These are phyloP conservation scores for Isurus oxyrinchus DNA, from an alignment of 2,113 vertebrate genomes.

Conservation along the genomic window DNA sequence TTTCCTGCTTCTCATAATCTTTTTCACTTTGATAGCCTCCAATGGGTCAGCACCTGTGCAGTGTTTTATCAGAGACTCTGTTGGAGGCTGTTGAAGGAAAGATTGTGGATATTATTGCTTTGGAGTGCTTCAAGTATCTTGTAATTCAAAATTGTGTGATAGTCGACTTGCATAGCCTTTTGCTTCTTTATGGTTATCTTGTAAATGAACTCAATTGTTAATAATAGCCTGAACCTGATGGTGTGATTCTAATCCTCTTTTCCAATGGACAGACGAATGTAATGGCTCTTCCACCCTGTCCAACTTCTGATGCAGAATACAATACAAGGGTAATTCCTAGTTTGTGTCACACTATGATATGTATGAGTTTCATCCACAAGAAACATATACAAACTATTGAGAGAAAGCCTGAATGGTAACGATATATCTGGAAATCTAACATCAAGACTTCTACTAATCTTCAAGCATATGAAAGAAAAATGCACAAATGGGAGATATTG, in stretches of 20 bases:
- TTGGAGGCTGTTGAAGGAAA: neutral
- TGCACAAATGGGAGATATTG: neutral
- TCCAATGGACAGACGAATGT: neutral
- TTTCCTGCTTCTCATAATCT: neutral
- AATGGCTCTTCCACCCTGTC: neutral
- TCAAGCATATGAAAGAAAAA: neutral
- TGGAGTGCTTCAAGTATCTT: neutral
- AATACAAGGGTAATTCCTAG: neutral
- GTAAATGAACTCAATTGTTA: neutral
- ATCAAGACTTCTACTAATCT: neutral
- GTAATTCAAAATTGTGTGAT: neutral
- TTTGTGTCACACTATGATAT: neutral
- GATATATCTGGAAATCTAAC: neutral
- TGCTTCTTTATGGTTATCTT: neutral
- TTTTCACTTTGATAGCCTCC: neutral
- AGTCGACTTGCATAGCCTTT: neutral
- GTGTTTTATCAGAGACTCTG: neutral
- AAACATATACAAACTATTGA: neutral
- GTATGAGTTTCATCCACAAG: neutral
- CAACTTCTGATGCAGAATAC: neutral
- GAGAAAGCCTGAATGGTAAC: neutral
- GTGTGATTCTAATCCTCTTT: neutral
- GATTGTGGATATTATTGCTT: neutral
- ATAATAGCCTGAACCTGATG: neutral
- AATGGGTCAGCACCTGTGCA: neutral